Evolutionary conservation across 1,140 invertebrate species (phyloP).

Genomic region (Drosophila ohnishii): DNA sequence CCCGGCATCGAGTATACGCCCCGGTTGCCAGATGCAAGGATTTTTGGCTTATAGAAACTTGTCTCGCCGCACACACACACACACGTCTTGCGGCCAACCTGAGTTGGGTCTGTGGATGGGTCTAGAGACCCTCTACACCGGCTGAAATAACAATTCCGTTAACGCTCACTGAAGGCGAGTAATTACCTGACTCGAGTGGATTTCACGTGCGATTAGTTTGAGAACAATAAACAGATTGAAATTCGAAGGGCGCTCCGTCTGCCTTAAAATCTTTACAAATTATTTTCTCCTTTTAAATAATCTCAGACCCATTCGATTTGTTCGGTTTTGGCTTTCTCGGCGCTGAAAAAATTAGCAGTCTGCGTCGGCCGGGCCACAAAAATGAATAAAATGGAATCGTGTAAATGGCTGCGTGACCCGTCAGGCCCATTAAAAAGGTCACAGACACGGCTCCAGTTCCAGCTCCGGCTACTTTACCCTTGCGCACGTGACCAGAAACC

Average conservation of each 20-base stretch:
- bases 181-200: slow-evolving; percentile 28
- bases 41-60: slow-evolving; percentile 23
- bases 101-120: neutral
- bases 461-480: slow-evolving; percentile 52
- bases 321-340: slow-evolving; percentile 10
- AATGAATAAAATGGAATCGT: slow-evolving; percentile 58
- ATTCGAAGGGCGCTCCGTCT: neutral
- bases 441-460: slow-evolving; percentile 45
- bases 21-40: slow-evolving; percentile 9
- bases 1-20: slow-evolving; percentile 7
- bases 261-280: slow-evolving; percentile 23
- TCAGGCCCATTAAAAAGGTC: slow-evolving; percentile 75
- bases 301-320: slow-evolving; percentile 22
- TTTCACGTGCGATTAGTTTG: slow-evolving; percentile 32
- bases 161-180: slow-evolving; percentile 15
- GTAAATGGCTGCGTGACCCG: slow-evolving; percentile 72
- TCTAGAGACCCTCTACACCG: neutral
- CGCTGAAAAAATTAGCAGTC: slow-evolving; percentile 63
- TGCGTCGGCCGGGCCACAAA: slow-evolving; percentile 16
- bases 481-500: slow-evolving; percentile 69
- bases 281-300: slow-evolving; percentile 21
- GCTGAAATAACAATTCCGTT: slow-evolving; percentile 9
- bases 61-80: neutral
- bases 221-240: slow-evolving; percentile 30
- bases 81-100: neutral